Evolutionary conservation across 2,797 vertebrate species (phyloP).

Genomic region (Paramormyrops hopkinsi): DNA sequence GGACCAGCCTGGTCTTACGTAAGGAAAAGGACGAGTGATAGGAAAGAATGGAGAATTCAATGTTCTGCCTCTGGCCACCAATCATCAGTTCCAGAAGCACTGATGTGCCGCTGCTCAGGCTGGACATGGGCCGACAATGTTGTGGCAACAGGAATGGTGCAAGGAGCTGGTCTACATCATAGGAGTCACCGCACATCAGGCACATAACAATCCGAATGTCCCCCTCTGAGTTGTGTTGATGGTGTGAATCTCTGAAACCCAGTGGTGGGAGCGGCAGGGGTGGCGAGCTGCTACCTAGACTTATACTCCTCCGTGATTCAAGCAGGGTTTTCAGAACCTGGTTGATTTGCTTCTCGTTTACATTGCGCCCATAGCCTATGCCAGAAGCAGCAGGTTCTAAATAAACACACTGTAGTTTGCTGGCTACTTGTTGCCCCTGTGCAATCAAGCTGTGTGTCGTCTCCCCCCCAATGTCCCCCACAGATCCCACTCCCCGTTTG

Average conservation of each 20-base stretch:
- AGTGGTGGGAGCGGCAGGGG: conserved; percentile 59
- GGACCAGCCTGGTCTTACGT: conserved; percentile 83
- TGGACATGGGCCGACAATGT: conserved; percentile 70
- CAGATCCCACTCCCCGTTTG: conserved; percentile 76
- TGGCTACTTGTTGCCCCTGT: conserved; percentile 84
- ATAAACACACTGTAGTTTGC: conserved; percentile 81
- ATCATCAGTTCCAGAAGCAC: conserved; percentile 75
- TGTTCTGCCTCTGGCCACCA: conserved; percentile 70
- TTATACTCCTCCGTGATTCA: conserved; percentile 71
- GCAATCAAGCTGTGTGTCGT: conserved; percentile 84
- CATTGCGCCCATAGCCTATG: conserved; percentile 81
- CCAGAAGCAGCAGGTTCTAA: conserved; percentile 84
- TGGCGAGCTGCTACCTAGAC: conserved; percentile 66
- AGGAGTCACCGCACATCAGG: conserved; percentile 89
- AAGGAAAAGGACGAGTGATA: conserved; percentile 89
- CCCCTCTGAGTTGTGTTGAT: conserved; percentile 61
- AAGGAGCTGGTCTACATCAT: conserved; percentile 80
- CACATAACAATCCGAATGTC: conserved; percentile 88
- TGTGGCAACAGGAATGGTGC: conserved; percentile 78
- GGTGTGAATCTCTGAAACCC: conserved; percentile 70
- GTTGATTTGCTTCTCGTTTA: conserved; percentile 88
- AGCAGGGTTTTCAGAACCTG: conserved; percentile 79
- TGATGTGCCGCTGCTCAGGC: conserved; percentile 64
- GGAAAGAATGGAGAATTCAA: conserved; percentile 82
- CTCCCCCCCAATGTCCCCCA: conserved; percentile 80